Evolutionary conservation across 2,797 vertebrate species (phyloP).

Genomic region (Oreochromis grahami): DNA sequence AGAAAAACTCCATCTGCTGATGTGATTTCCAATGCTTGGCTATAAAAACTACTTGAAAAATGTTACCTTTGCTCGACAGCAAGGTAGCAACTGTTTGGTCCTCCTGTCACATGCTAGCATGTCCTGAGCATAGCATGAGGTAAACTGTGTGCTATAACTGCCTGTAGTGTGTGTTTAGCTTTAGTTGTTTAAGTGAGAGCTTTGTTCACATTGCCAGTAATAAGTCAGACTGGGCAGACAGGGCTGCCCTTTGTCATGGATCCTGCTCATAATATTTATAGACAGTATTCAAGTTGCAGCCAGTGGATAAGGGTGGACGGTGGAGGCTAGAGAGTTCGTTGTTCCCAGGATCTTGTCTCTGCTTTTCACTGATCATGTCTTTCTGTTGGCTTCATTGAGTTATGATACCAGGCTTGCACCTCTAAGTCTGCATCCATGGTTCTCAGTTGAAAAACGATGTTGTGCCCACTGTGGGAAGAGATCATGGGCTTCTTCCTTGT

Average conservation of each 20-base stretch:
- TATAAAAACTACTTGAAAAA: neutral
- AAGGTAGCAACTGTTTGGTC: neutral
- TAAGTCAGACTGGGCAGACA: neutral
- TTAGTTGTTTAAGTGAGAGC: neutral
- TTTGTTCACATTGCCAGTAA: neutral
- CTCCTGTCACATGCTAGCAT: neutral
- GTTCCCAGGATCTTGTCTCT: neutral
- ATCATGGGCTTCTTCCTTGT: neutral
- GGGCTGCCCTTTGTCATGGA: neutral
- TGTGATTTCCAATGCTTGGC: neutral
- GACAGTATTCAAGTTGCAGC: neutral
- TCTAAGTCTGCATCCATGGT: neutral
- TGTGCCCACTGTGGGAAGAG: neutral
- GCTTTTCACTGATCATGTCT: neutral
- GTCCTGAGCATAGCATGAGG: neutral
- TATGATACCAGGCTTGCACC: neutral
- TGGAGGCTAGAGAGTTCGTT: neutral
- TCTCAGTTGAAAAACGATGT: neutral
- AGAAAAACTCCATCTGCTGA: neutral
- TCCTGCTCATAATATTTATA: neutral
- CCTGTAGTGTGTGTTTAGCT: neutral
- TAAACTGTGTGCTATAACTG: neutral
- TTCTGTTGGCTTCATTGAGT: neutral
- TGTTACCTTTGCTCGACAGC: neutral
- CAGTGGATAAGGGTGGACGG: neutral